A percentile compares a stretch with the other conserved stretches of the same genome.
Conservation (phyloP, 2,113 vertebrate species). For the Salminus brasiliensis region DNA sequence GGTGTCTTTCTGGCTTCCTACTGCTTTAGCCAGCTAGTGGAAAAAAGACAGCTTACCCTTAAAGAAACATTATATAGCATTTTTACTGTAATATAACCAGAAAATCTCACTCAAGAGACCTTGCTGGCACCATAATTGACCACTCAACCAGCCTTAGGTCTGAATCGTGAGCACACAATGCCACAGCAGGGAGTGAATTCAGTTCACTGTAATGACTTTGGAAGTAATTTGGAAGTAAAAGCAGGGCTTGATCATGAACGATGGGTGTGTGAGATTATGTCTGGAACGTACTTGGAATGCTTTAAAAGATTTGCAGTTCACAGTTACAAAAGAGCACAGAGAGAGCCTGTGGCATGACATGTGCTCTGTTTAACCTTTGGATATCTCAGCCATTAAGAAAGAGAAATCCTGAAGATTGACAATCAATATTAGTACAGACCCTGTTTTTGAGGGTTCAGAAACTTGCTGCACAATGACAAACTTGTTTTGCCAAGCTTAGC, state of each 20-base stretch:
- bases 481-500: not conserved
- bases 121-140: too few relatives aligned
- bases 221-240: constrained; percentile 9
- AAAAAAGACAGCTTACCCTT: too few relatives aligned
- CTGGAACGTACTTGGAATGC: constrained; percentile 23
- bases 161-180: not conserved
- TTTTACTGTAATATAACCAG: too few relatives aligned
- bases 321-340: not conserved
- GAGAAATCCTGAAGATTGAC: too few relatives aligned
- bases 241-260: constrained; percentile 1
- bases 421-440: too few relatives aligned
- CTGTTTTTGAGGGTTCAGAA: too few relatives aligned
- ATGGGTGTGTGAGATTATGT: constrained; percentile 26
- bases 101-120: too few relatives aligned
- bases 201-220: constrained; percentile 17
- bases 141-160: not conserved
- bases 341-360: not conserved
- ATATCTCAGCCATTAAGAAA: too few relatives aligned
- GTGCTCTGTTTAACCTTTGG: not conserved
- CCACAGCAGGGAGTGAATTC: constrained; percentile 1
- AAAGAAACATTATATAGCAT: too few relatives aligned
- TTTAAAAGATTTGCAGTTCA: not conserved
- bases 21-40: too few relatives aligned
- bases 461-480: too few relatives aligned
- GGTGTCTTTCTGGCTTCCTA: too few relatives aligned